A percentile compares a stretch with the other conserved stretches of the same genome.
phyloP scores from a whole-genome alignment of 2,797 vertebrate species.

The Echiichthys vipera region DNA sequence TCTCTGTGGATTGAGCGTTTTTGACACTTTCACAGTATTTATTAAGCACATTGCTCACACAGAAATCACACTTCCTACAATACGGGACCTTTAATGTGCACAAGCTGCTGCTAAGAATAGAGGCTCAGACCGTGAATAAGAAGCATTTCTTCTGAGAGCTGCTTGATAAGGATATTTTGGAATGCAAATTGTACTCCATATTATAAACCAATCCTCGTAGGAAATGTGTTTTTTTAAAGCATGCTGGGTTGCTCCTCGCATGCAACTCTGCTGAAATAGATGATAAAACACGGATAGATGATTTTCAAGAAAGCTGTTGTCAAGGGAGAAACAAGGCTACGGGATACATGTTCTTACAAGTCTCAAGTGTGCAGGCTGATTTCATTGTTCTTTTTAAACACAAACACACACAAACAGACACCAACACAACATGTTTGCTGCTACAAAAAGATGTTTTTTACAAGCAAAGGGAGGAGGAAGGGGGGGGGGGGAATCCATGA shows the following conservation, averaged over 20 bases:
- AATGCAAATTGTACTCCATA: slow-evolving; percentile 23
- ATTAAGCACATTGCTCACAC: no score
- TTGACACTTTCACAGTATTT: no score
- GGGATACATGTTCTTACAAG: neutral
- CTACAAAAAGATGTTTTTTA: slow-evolving; percentile 1
- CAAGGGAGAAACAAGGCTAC: neutral
- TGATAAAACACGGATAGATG: neutral
- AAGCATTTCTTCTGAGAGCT: slow-evolving; percentile 6
- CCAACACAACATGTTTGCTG: neutral
- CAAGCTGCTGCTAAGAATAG: slow-evolving; percentile 24
- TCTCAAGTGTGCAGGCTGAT: neutral
- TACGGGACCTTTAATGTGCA: no score
- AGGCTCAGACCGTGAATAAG: neutral
- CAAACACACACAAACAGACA: neutral
- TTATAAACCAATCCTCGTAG: neutral
- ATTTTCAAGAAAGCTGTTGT: neutral
- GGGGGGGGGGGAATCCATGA: slow-evolving; percentile 22
- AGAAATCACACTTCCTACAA: no score
- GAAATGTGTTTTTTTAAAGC: neutral
- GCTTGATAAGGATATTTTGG: slow-evolving; percentile 18
- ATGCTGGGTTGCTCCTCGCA: neutral
- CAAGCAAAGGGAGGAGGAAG: neutral
- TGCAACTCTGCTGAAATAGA: neutral
- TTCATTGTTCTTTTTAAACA: slow-evolving; percentile 28
- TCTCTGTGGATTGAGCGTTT: no score